Evolutionary conservation across 2,113 vertebrate species (phyloP).

Genomic region (Ameiurus melas): DNA sequence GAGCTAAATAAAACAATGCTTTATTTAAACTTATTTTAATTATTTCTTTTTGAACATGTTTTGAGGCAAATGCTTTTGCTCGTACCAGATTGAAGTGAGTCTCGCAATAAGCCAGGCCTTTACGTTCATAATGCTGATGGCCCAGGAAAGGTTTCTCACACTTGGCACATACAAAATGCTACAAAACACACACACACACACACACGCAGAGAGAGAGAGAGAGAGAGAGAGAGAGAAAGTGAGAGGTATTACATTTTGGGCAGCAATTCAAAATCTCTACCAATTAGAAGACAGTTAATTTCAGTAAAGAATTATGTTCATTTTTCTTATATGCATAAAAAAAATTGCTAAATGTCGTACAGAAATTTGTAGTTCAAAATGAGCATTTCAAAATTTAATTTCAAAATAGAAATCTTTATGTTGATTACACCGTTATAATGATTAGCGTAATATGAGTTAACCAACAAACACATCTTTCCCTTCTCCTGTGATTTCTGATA

Average conservation of each 20-base stretch:
- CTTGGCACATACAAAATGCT: slow-evolving; percentile 99
- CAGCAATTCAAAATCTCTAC: background rate
- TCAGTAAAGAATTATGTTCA: background rate
- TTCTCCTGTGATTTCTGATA: background rate
- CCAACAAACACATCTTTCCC: background rate
- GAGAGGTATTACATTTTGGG: background rate
- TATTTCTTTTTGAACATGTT: background rate
- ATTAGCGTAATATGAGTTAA: background rate
- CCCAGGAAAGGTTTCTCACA: slow-evolving; percentile 99
- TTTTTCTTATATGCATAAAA: background rate
- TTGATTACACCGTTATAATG: background rate
- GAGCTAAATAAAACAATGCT: slow-evolving; percentile 71
- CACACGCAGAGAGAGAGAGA: background rate
- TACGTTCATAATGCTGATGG: slow-evolving; percentile 96
- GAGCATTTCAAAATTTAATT: background rate
- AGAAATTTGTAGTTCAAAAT: background rate
- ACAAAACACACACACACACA: slow-evolving; percentile 66
- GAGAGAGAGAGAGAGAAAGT: background rate
- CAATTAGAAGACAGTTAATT: background rate
- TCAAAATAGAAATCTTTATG: background rate
- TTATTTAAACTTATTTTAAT: background rate
- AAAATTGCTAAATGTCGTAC: background rate
- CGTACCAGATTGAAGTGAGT: slow-evolving; percentile 98
- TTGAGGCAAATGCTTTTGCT: background rate
- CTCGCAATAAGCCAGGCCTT: slow-evolving; percentile 95